phyloP scores from a whole-genome alignment of 2,888 invertebrate species.

The Tetrapedia diversipes region DNA sequence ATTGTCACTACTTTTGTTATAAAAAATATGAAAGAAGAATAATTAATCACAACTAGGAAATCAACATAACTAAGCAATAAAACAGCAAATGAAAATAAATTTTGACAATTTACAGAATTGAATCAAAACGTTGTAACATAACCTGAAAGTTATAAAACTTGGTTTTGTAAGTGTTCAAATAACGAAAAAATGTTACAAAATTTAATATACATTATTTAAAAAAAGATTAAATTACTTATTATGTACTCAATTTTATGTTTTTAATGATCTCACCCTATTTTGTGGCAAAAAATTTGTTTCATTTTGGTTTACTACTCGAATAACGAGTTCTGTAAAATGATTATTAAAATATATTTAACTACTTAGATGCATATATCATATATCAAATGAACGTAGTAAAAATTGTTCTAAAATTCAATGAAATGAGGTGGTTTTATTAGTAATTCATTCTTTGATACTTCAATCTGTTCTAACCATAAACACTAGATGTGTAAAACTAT shows the following conservation, averaged over 20 bases:
- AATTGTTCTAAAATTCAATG: slow-evolving; percentile 51
- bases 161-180: not conserved
- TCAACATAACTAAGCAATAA: not conserved
- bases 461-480: slow-evolving; percentile 19
- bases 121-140: slow-evolving; percentile 7
- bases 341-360: slow-evolving; percentile 25
- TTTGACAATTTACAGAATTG: not conserved
- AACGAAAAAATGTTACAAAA: not conserved
- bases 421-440: slow-evolving; percentile 22
- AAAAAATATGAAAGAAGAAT: not conserved
- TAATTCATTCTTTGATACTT: slow-evolving; percentile 39
- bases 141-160: slow-evolving; percentile 30
- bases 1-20: not conserved
- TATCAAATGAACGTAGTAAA: slow-evolving; percentile 57
- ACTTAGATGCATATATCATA: slow-evolving; percentile 39
- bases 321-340: slow-evolving; percentile 12
- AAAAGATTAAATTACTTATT: not conserved
- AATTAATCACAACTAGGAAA: not conserved
- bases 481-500: not conserved
- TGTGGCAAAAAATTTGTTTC: slow-evolving; percentile 80
- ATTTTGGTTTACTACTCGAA: slow-evolving; percentile 58
- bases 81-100: not conserved
- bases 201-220: not conserved
- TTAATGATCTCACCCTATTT: slow-evolving; percentile 77
- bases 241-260: not conserved